phyloP scores from a whole-genome alignment of 1,140 invertebrate species.

The Listronotus oregonensis region DNA sequence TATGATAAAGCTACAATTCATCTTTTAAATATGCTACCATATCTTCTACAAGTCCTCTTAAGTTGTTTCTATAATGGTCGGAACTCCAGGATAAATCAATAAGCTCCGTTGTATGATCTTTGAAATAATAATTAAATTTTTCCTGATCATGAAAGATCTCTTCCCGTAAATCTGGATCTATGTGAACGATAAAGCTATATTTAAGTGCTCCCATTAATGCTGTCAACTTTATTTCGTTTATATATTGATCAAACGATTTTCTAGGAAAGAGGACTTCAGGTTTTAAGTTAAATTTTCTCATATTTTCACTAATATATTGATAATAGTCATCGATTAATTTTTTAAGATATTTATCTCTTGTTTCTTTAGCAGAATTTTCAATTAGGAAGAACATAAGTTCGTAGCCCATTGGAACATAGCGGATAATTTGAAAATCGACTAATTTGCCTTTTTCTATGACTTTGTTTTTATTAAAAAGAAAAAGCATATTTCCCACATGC shows the following conservation, averaged over 20 bases:
- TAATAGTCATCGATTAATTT: constrained; percentile 55
- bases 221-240: constrained; percentile 1
- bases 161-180: constrained; percentile 24
- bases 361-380: constrained; percentile 47
- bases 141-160: constrained; percentile 14
- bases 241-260: constrained; percentile 9
- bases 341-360: constrained; percentile 51
- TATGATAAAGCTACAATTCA: too few species aligned
- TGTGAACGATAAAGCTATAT: neutral
- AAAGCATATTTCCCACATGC: too few species aligned
- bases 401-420: constrained; percentile 60
- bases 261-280: constrained; percentile 2
- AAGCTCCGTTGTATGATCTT: constrained; percentile 1
- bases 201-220: neutral
- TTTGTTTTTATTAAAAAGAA: constrained; percentile 56
- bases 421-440: constrained; percentile 61
- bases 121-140: constrained; percentile 14
- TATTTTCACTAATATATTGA: neutral
- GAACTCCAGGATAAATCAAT: constrained; percentile 11
- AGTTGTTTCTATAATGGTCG: constrained; percentile 5
- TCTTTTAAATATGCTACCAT: neutral
- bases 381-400: constrained; percentile 58
- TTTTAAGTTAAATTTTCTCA: constrained; percentile 17
- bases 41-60: constrained; percentile 16
- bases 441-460: constrained; percentile 55